phyloP scores from a whole-genome alignment of 1,140 invertebrate species.

The Euwallacea similis region DNA sequence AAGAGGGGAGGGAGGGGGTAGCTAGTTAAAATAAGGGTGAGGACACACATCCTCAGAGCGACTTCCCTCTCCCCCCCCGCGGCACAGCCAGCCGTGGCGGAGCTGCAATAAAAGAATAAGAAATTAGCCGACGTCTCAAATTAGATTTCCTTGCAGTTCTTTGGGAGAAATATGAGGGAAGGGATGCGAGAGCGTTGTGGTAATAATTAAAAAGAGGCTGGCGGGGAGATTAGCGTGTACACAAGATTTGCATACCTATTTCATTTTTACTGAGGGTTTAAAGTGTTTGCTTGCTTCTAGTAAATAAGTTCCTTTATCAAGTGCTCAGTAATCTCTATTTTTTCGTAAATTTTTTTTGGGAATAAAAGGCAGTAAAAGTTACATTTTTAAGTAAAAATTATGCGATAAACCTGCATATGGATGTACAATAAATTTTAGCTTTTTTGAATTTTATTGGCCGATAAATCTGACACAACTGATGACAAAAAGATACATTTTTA shows the following conservation, averaged over 20 bases:
- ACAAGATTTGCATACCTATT: conserved; percentile 38
- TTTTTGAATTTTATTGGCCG: too few species aligned
- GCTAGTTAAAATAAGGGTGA: conserved; percentile 39
- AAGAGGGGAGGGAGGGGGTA: conserved; percentile 14
- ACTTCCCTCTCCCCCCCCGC: conserved; percentile 22
- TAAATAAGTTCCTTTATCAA: too few species aligned
- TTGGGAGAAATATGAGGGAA: conserved; percentile 37
- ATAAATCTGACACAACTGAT: too few species aligned
- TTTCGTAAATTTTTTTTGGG: too few species aligned
- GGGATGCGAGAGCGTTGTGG: conserved; percentile 37
- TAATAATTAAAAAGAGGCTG: conserved; percentile 40
- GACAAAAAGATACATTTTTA: too few species aligned
- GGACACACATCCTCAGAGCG: conserved; percentile 35
- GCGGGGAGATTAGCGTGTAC: conserved; percentile 37
- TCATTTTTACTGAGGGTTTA: conserved; percentile 2
- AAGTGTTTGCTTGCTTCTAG: too few species aligned
- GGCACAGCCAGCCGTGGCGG: conserved; percentile 15
- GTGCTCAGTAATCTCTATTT: too few species aligned
- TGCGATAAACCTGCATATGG: too few species aligned
- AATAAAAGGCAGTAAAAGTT: too few species aligned
- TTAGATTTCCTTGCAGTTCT: conserved; percentile 41
- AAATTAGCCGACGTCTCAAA: conserved; percentile 41
- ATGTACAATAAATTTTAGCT: too few species aligned
- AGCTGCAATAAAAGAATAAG: conserved; percentile 42
- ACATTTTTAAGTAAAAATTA: too few species aligned